Conservation (phyloP, 2,888 invertebrate species). For the Hemaris fuciformis region DNA sequence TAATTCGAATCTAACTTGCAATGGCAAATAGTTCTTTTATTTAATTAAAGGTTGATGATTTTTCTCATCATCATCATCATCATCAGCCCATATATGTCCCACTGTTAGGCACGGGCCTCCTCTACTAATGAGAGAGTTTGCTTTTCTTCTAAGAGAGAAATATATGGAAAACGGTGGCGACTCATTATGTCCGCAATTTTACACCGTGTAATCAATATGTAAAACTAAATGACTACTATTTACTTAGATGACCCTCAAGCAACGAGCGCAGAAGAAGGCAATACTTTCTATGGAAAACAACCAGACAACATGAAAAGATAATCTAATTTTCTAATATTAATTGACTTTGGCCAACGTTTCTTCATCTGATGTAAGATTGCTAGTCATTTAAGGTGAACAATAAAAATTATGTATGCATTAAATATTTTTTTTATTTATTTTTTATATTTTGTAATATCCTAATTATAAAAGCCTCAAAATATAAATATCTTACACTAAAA, state of each 20-base stretch:
- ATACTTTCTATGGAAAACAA: slow-evolving; percentile 46
- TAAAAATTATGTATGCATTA: background rate
- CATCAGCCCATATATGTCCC: too few species aligned
- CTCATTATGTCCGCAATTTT: too few species aligned
- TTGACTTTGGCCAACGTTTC: background rate
- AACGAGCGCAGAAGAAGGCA: slow-evolving; percentile 40
- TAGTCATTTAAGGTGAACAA: background rate
- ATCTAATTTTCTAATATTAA: background rate
- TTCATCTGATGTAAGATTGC: background rate
- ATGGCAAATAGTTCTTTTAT: too few species aligned
- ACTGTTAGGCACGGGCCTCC: too few species aligned
- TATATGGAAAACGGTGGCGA: too few species aligned
- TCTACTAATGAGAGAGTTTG: too few species aligned
- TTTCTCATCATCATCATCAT: too few species aligned
- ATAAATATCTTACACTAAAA: background rate
- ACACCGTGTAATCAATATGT: too few species aligned
- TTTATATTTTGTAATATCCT: background rate
- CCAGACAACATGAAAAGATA: slow-evolving; percentile 49
- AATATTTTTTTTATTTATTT: background rate
- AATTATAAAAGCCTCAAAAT: background rate
- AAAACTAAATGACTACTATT: background rate
- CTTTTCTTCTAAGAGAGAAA: too few species aligned
- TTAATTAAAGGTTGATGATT: too few species aligned
- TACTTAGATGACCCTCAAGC: slow-evolving; percentile 42
- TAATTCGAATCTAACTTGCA: too few species aligned